Base-by-base conservation (phyloP, 1,140 invertebrate species). In the Ptiloglossa arizonensis region DNA sequence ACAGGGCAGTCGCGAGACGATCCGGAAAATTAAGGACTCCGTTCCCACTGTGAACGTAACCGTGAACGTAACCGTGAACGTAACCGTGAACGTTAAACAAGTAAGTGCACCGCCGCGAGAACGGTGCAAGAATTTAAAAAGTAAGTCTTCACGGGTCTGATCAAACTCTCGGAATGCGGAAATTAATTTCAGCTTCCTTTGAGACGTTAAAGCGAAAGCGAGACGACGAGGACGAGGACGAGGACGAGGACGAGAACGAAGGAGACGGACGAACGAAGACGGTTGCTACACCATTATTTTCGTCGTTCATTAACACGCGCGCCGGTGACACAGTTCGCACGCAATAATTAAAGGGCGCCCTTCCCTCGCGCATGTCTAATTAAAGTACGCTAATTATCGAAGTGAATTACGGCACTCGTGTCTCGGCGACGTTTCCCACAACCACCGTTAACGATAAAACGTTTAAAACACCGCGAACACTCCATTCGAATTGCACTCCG, bases 331-430 rank as follows among this genome's bases (percentile, higher is more conserved):
- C 35, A 83, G 56, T 80, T 83, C 77, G 62, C 77, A 80, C 67
- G 52, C 60, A 80, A 84, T 84, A 84, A 84, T 84, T 84, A 84
- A 84, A 84, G 71, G 81, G 32, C 67, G 29, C 15, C 32, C 11
- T 13, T 56, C 66, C 60, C 56, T 27, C 54, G 56, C 62, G 70
- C 71, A 52, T 62, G 71, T 84, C 77, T 84, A 84, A 84, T 84
- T 84, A 84, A 84, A 84, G 81, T 66, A 75, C 29, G 56, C 48
- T 83, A 84, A 83, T 80, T 84, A 83, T 84, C 72, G 67, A 83
- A 80, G 54, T 83, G 56, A 84, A 83, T 80, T 80, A 83, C 81
- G 60, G 41, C 19, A 57, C 59, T 66, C 59, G 50, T 46, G 60
- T 52, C 75, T 44, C 57, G 24, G n/a, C 74, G 32, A 70, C 46